Evolutionary conservation across 2,797 vertebrate genomes (phyloP).

Genomic region (Malurus leucopterus): DNA sequence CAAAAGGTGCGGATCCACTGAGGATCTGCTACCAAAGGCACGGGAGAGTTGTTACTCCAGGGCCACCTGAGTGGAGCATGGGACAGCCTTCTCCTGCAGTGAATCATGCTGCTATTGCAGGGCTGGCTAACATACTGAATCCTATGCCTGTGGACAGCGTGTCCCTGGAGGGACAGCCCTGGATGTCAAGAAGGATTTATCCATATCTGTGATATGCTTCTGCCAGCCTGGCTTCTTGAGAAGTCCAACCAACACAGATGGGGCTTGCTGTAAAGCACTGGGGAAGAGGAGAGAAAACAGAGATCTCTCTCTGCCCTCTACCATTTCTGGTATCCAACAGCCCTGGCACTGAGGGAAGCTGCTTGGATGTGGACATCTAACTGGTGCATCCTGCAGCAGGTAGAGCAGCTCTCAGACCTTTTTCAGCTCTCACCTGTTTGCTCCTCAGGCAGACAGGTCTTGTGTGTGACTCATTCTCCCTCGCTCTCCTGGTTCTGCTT

Average conservation of each 20-base stretch:
- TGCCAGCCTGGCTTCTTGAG: neutral
- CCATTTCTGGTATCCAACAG: neutral
- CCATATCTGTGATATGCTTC: accelerated
- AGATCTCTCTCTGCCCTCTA: neutral
- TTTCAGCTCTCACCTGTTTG: neutral
- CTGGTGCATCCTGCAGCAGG: neutral
- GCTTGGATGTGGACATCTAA: accelerated
- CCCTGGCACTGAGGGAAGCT: neutral
- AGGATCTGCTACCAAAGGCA: neutral
- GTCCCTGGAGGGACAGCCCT: neutral
- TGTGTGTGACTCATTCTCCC: neutral
- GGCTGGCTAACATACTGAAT: neutral
- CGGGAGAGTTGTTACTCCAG: neutral
- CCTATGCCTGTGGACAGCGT: neutral
- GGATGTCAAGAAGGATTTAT: neutral
- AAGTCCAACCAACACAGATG: neutral
- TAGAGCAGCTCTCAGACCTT: neutral
- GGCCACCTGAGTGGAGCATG: neutral
- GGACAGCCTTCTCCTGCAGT: neutral
- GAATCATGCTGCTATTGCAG: neutral
- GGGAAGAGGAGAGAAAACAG: neutral
- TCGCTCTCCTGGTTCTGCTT: neutral
- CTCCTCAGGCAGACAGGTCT: neutral
- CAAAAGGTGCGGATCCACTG: neutral
- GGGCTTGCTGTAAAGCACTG: neutral